Evolutionary conservation across 2,797 vertebrate genomes (phyloP), one percentile per base, ranked within the genome.

Genomic region (Acipenser ruthenus): DNA sequence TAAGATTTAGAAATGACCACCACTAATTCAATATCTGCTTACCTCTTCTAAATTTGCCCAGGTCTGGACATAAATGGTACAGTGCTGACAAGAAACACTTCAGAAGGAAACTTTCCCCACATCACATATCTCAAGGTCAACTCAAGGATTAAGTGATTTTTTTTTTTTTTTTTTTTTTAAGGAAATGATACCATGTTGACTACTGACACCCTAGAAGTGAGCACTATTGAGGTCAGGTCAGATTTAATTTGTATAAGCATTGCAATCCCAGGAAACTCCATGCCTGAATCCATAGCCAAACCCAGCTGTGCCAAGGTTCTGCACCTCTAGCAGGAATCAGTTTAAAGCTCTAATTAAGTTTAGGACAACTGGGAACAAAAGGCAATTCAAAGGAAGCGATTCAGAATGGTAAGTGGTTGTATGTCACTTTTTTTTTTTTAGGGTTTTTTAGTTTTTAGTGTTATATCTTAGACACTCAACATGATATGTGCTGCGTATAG

Each of bases 331-430:
- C 6, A 58, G 55, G 15, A 13, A 58, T 58, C 55, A 15, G 55
- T 58, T 58, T 58, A 58, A 58, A n/a, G 55, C 55, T 58, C 55
- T 58, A 58, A 58, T 58, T 58, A 58, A 58, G 12, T 58, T 4
- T n/a, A 58, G 15, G 55, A n/a, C 55, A 58, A n/a, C 12, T 11
- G 55, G 55, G 55, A 58, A 58, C 7, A 11, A 4, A 58, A 58
- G 12, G n/a, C 55, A 58, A n/a, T 58, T 5, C 55, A 58, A 11
- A 58, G 6, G 12, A 13, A 58, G 55, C 4, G 15, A 1, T 15
- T 13, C 37, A 37, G 37, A 37, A 37, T 37, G 37, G 37, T 5
- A 37, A 37, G 37, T 37, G 37, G 37, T 37, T 37, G 37, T 37
- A 37, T 5, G 5, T 37, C n/a, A 58, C n/a, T 11, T 4, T 56